Evolutionary conservation across 2,888 invertebrate genomes (phyloP).

Genomic region (Orchesellides sinensis): DNA sequence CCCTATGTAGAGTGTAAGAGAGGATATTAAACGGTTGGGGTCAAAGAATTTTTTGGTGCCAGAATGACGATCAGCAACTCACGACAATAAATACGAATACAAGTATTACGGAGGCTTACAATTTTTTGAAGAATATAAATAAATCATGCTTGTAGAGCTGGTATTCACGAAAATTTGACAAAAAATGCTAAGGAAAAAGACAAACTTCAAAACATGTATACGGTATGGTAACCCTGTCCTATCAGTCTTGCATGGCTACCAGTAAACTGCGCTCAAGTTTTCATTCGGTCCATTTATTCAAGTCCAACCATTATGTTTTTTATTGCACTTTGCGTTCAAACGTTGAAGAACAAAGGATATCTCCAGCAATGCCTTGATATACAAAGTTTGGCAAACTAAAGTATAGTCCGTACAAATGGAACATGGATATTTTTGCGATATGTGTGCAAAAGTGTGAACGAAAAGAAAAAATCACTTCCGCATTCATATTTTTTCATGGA

Average conservation of each 20-base stretch:
- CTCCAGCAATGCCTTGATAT: no score
- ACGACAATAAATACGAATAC: conserved; percentile 2
- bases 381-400: no score
- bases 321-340: conserved; percentile 8
- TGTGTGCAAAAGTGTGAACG: conserved; percentile 4
- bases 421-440: conserved; percentile 12
- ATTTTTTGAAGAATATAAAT: neutral
- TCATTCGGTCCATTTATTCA: conserved; percentile 23
- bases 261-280: conserved; percentile 20
- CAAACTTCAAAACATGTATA: neutral
- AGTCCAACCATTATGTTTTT: neutral
- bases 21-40: no score
- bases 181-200: neutral
- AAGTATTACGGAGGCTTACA: neutral
- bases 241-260: neutral
- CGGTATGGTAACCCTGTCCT: neutral
- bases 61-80: neutral
- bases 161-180: neutral
- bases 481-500: neutral
- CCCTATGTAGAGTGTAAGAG: no score
- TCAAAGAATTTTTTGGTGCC: conserved; percentile 28
- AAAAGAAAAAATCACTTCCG: conserved; percentile 9
- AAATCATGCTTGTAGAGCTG: neutral
- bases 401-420: no score
- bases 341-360: neutral